Evolutionary conservation across 2,888 invertebrate species (phyloP), one percentile per base, ranked within the genome.

Genomic region (Endotricha flammealis): DNA sequence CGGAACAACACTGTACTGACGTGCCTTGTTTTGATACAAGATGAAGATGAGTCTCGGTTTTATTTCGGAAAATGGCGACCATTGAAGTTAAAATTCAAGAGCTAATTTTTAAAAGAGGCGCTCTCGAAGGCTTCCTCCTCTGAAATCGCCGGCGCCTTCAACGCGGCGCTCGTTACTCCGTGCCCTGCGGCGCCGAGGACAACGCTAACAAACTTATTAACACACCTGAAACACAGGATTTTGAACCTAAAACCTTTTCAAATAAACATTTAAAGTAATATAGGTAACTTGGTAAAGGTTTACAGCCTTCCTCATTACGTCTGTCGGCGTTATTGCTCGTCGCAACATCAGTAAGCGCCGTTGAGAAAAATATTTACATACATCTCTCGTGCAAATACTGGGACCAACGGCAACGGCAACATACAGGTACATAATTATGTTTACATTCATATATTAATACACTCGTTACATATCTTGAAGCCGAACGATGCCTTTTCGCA

Each of bases 341-440:
- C 63, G 67, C 64, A 71, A 72, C 71, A 67, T 72, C 66, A 71
- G 69, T 73, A 71, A 70, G 64, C 64, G 65, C 66, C 68, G 72
- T 67, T 69, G 59, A 64, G 71, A 75, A 74, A 77, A 79, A 79
- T 79, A 80, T 81, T 79, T 74, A 74, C 72, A 69, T 68, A 70
- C 66, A 62, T 70, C 64, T 65, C 61, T 60, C 55, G 54, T 49
- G 63, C 66, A 70, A 71, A 72, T 74, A 66, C 64, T 64, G 57
- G 50, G 54, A 48, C 53, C 48, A 48, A 50, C 56, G 49, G 48
- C 44, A 58, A 57, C 46, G 45, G n/a, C 48, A 41, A 46, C 46
- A 47, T 50, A 42, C 46, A 50, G 38, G 48, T 50, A 50, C 44
- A 49, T 57, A 60, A 65, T 64, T 58, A 53, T 58, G 53, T 64